Evolutionary conservation across 2,113 vertebrate genomes (phyloP).

Genomic region (Seriola aureovittata): DNA sequence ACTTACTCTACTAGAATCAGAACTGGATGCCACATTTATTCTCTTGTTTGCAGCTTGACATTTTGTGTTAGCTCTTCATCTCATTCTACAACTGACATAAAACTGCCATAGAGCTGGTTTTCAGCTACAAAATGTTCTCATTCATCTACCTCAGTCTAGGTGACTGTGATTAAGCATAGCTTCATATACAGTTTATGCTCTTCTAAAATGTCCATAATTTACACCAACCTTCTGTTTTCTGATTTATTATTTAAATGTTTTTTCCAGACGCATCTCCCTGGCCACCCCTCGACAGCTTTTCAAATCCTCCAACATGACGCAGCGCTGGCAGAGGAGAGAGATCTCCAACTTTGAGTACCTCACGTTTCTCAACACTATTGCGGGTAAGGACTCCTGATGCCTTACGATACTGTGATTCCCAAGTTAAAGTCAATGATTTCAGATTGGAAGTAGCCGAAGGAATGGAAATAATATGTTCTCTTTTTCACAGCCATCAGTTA

Average conservation of each 20-base stretch:
- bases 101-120: neutral
- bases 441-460: constrained; percentile 14
- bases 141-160: neutral
- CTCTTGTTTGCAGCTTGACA: constrained; percentile 6
- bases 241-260: constrained; percentile 4
- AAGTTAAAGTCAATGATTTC: neutral
- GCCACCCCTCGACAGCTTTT: constrained; percentile 97
- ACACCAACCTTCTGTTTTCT: neutral
- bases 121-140: neutral
- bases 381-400: constrained; percentile 85
- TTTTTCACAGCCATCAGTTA: constrained; percentile 59
- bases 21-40: neutral
- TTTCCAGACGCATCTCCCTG: constrained; percentile 93
- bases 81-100: too few species aligned
- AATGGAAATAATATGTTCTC: constrained; percentile 9
- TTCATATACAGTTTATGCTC: neutral
- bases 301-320: constrained; percentile 99
- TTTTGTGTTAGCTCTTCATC: neutral
- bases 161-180: neutral
- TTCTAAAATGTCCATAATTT: neutral
- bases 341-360: constrained; percentile 99
- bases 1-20: constrained; percentile 2
- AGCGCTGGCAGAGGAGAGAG: constrained; percentile 98
- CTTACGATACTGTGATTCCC: constrained; percentile 10
- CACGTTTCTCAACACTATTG: constrained; percentile 99